Conservation (phyloP, 2,797 vertebrate genomes). For the Neosilurus mollespiculum region DNA sequence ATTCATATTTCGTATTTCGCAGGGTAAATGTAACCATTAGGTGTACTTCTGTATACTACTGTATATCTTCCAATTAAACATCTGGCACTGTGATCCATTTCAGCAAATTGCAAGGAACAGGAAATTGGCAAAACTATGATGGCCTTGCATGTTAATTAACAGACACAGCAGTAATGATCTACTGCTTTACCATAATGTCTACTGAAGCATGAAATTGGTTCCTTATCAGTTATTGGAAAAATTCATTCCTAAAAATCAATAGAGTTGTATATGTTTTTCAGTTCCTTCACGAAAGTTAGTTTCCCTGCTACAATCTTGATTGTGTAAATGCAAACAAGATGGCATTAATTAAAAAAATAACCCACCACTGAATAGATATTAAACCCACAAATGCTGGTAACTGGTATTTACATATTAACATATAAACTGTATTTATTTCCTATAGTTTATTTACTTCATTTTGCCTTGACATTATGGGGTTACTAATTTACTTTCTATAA, state of each 20-base stretch:
- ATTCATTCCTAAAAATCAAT: constrained; percentile 11
- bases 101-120: constrained; percentile 5
- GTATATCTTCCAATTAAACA: constrained; percentile 25
- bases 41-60: neutral
- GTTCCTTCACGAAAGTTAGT: neutral
- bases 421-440: neutral
- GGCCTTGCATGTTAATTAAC: constrained; percentile 55
- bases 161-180: constrained; percentile 36
- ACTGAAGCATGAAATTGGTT: constrained; percentile 51
- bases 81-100: constrained; percentile 27
- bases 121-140: constrained; percentile 22
- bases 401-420: too few relatives aligned
- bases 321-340: neutral
- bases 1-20: neutral
- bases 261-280: neutral
- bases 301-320: neutral
- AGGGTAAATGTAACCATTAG: neutral
- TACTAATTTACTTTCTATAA: neutral
- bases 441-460: neutral
- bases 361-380: neutral
- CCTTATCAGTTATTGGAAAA: constrained; percentile 18
- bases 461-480: too few relatives aligned
- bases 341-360: neutral
- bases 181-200: constrained; percentile 38
- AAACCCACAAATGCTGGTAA: neutral